A percentile compares a stretch with the other conserved stretches of the same genome.
These are phyloP conservation scores for Pheosia tremula DNA, from an alignment of 2,888 invertebrate species.

Conservation along the genomic window DNA sequence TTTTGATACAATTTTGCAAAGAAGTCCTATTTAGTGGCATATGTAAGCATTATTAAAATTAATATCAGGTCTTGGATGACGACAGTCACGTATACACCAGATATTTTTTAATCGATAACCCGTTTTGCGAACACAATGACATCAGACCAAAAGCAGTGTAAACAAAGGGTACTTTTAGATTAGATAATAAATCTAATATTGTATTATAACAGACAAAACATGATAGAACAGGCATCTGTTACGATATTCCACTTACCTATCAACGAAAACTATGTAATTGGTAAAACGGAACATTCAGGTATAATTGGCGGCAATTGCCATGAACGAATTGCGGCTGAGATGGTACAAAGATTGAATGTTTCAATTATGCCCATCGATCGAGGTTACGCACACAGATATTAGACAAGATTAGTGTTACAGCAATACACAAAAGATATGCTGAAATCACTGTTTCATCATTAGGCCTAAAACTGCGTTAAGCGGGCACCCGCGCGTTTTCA, in stretches of 20 bases:
- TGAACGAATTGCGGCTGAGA: conserved; percentile 36
- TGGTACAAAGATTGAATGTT: conserved; percentile 6
- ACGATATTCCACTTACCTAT: conserved; percentile 36
- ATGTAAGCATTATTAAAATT: neutral
- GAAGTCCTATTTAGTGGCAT: no score
- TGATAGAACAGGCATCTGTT: conserved; percentile 7
- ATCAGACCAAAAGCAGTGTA: neutral
- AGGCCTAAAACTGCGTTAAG: no score
- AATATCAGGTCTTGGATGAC: neutral
- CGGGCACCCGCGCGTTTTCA: no score
- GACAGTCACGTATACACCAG: neutral
- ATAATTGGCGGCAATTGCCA: conserved; percentile 46
- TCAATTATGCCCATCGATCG: neutral
- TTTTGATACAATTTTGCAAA: no score
- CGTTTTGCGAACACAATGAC: neutral
- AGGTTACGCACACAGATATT: neutral
- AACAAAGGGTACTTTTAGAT: conserved; percentile 3
- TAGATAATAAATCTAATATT: conserved; percentile 4
- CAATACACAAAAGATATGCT: no score
- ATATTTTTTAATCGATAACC: neutral
- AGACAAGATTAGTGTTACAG: no score
- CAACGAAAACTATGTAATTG: conserved; percentile 41
- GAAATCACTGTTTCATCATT: no score
- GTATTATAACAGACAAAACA: neutral
- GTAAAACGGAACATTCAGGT: conserved; percentile 43